A percentile compares a stretch with the other conserved stretches of the same genome.
Conservation (phyloP, 2,888 invertebrate genomes). For the Noctuana brunneofusca region DNA sequence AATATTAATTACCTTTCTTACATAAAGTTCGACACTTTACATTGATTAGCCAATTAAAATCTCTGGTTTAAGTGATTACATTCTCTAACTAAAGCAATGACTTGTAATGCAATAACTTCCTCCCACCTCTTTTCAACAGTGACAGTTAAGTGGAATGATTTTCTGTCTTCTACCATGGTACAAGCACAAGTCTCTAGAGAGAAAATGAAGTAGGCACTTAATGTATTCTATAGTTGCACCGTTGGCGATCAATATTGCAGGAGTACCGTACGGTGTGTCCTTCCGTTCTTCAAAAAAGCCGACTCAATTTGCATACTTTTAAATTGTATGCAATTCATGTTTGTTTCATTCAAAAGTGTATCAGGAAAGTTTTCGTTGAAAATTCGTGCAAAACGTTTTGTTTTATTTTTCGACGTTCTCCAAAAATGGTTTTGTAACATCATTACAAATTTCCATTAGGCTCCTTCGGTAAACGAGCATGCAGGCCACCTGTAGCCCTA, state of each 20-base stretch:
- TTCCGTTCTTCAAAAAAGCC: slow-evolving; percentile 11
- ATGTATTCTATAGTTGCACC: not conserved
- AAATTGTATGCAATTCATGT: slow-evolving; percentile 3
- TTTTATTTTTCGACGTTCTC: not conserved
- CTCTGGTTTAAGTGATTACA: not conserved
- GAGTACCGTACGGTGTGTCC: not conserved
- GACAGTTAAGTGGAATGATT: no score
- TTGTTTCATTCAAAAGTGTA: not conserved
- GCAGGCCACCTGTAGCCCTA: no score
- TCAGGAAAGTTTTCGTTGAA: not conserved
- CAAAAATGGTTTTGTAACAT: not conserved
- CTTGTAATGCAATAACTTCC: not conserved
- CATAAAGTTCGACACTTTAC: not conserved
- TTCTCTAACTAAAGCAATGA: not conserved
- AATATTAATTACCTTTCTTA: slow-evolving; percentile 13
- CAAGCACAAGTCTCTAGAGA: no score
- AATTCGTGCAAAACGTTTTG: not conserved
- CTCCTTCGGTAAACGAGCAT: no score
- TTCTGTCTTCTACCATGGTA: no score
- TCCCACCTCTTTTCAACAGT: not conserved
- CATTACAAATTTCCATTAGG: no score
- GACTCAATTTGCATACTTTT: not conserved
- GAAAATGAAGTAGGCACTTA: no score
- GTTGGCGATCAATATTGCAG: not conserved
- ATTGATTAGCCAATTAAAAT: slow-evolving; percentile 4